Evolutionary conservation across 2,113 vertebrate species (phyloP).

Genomic region (Clarias magur): DNA sequence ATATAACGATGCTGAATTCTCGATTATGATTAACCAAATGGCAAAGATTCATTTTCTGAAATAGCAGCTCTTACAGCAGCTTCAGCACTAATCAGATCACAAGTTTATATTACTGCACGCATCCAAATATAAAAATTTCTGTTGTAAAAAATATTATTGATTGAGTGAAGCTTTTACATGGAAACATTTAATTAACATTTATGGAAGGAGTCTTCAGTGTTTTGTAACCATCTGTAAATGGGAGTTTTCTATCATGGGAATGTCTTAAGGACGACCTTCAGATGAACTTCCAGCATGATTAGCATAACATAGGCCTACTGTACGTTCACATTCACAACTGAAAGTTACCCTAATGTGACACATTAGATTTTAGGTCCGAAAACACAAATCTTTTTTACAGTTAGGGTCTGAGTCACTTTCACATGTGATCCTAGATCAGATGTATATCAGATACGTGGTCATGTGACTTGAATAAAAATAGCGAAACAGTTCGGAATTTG

Average conservation of each 20-base stretch:
- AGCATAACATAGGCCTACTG: background rate
- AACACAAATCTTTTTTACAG: no score
- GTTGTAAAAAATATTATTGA: background rate
- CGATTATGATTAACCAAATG: background rate
- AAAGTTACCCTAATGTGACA: no score
- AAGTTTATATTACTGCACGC: background rate
- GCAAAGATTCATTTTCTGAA: background rate
- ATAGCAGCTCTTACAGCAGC: background rate
- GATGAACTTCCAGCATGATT: background rate
- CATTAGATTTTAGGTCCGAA: no score
- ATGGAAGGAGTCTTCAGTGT: background rate
- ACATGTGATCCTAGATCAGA: no score
- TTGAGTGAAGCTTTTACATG: background rate
- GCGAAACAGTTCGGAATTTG: no score
- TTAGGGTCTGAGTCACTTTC: no score
- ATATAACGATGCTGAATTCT: background rate
- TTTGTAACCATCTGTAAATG: background rate
- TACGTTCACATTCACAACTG: no score
- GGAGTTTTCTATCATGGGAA: background rate
- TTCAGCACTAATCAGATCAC: background rate
- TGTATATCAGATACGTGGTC: no score
- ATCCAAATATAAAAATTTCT: background rate
- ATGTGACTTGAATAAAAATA: no score
- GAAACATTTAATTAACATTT: background rate
- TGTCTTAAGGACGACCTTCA: background rate